Conservation (phyloP, 1,140 invertebrate genomes). For the Hypsibius dujardini region DNA sequence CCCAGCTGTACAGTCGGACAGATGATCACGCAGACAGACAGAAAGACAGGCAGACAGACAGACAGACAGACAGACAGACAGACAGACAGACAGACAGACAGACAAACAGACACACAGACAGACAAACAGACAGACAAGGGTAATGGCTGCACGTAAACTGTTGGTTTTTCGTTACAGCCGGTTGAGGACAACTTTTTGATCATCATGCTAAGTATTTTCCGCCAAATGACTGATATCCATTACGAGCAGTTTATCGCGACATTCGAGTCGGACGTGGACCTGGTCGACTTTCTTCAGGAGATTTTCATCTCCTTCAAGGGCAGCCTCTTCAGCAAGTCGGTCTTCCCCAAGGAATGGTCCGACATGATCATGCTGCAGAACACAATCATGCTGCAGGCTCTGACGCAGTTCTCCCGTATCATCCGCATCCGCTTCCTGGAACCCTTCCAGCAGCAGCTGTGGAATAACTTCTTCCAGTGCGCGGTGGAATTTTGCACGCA, state of each 20-base stretch:
- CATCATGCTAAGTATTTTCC: slow-evolving; percentile 64
- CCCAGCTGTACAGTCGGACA: not conserved
- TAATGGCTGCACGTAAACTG: slow-evolving; percentile 13
- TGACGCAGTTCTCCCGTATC: slow-evolving; percentile 60
- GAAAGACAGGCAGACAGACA: too few species aligned
- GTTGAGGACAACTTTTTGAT: slow-evolving; percentile 57
- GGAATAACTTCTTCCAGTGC: slow-evolving; percentile 83
- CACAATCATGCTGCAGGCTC: slow-evolving; percentile 61
- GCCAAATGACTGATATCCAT: slow-evolving; percentile 68
- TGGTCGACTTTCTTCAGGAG: slow-evolving; percentile 65
- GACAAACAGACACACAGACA: too few species aligned
- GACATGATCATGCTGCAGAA: slow-evolving; percentile 91
- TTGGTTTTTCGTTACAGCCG: slow-evolving; percentile 21
- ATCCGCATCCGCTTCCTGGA: slow-evolving; percentile 58
- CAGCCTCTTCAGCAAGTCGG: slow-evolving; percentile 54
- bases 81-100: too few species aligned
- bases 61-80: too few species aligned
- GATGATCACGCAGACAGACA: too few species aligned
- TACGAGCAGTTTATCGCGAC: slow-evolving; percentile 58
- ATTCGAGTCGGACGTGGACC: slow-evolving; percentile 40
- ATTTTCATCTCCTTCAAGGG: slow-evolving; percentile 63
- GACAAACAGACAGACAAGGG: not conserved
- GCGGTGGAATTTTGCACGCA: slow-evolving; percentile 74
- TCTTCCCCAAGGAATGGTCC: slow-evolving; percentile 72
- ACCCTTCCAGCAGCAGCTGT: slow-evolving; percentile 63